These are phyloP conservation scores for Tholera decimalis DNA, from an alignment of 2,888 invertebrate genomes.

Conservation along the genomic window DNA sequence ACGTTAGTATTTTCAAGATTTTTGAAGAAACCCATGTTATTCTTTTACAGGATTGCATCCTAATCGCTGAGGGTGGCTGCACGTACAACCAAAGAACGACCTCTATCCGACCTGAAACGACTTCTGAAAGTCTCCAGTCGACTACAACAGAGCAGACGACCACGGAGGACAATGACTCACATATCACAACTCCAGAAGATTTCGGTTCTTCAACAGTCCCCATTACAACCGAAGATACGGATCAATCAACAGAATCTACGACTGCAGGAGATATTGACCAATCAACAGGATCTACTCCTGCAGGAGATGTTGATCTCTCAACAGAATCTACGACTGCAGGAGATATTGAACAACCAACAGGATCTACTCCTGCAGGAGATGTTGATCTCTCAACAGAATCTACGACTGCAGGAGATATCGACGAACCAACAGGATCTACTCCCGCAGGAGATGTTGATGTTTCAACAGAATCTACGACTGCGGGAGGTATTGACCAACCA, in stretches of 20 bases:
- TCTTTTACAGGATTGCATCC: constrained; percentile 32
- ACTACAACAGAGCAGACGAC: constrained; percentile 36
- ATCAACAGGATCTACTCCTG: neutral
- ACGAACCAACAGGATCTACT: no score
- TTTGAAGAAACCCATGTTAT: neutral
- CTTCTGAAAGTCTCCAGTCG: constrained; percentile 35
- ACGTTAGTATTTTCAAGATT: neutral
- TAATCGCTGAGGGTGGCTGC: constrained; percentile 57
- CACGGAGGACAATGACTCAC: constrained; percentile 26
- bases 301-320: neutral
- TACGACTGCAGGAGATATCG: no score
- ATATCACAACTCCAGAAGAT: neutral
- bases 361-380: no score
- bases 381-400: no score
- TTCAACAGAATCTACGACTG: no score
- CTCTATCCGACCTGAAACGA: constrained; percentile 10
- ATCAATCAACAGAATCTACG: neutral
- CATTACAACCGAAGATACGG: neutral
- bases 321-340: neutral
- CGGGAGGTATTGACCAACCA: no score
- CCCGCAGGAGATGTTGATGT: no score
- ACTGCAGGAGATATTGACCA: neutral
- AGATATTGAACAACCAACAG: no score
- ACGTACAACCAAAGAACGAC: constrained; percentile 37
- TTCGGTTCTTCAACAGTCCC: neutral